phyloP scores from a whole-genome alignment of 37 sponge, comb jelly and placozoan genomes.

The Beroe ovata region DNA sequence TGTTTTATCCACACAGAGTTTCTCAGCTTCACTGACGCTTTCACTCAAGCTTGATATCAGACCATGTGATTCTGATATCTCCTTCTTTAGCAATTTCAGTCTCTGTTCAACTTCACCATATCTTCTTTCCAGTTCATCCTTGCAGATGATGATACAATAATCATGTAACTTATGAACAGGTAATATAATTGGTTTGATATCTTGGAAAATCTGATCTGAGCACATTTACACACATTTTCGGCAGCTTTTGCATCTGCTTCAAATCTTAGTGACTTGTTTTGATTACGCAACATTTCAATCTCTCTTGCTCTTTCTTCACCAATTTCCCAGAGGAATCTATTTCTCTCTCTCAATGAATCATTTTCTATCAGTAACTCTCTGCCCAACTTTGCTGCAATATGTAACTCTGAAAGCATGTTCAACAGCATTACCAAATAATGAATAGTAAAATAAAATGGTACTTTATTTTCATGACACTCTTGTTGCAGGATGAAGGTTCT shows the following conservation, averaged over 20 bases:
- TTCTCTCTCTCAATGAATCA: slow-evolving; percentile 19
- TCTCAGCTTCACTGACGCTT: slow-evolving; percentile 10
- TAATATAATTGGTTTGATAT: too few relatives aligned
- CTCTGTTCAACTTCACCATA: background rate
- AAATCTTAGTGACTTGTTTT: background rate
- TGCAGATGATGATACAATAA: background rate
- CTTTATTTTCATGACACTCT: too few relatives aligned
- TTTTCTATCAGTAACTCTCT: slow-evolving; percentile 33
- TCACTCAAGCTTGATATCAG: background rate
- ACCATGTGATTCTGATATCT: background rate
- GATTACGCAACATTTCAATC: slow-evolving; percentile 22
- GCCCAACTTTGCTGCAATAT: slow-evolving; percentile 20
- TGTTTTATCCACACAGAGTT: slow-evolving; percentile 9
- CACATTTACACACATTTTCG: background rate
- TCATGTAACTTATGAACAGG: too few relatives aligned
- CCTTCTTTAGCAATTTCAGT: background rate
- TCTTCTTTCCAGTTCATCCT: background rate
- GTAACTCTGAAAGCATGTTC: slow-evolving; percentile 57
- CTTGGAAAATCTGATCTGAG: too few relatives aligned
- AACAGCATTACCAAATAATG: too few relatives aligned
- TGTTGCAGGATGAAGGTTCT: too few relatives aligned
- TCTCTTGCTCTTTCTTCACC: background rate
- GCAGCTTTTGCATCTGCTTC: slow-evolving; percentile 17
- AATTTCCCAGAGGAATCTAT: background rate
- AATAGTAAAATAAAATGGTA: too few relatives aligned